Conservation (phyloP, 2,797 vertebrate species). For the Chelon auratus region DNA sequence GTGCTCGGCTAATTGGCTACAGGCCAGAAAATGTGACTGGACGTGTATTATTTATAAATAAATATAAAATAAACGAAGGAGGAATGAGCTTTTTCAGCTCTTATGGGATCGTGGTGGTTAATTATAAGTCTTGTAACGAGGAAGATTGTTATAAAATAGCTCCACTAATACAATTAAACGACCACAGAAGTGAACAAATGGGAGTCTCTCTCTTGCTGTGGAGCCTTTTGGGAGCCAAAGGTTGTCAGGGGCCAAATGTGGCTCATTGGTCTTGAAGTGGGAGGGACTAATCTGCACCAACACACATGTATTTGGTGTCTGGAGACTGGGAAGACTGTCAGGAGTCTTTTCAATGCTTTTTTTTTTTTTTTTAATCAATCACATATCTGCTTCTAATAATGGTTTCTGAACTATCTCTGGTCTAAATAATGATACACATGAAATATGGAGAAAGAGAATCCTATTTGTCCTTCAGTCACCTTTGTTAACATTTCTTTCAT, state of each 20-base stretch:
- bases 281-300: conserved; percentile 21
- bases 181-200: conserved; percentile 56
- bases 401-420: not conserved
- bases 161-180: conserved; percentile 25
- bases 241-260: conserved; percentile 42
- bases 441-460: not conserved
- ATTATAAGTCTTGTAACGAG: conserved; percentile 24
- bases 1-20: not conserved
- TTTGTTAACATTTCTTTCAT: conserved; percentile 51
- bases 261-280: conserved; percentile 40
- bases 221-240: conserved; percentile 33
- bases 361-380: conserved; percentile 9
- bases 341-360: conserved; percentile 6
- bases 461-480: conserved; percentile 18
- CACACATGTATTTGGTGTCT: conserved; percentile 16
- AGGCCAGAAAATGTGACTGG: not conserved
- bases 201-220: conserved; percentile 31
- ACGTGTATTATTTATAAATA: not conserved
- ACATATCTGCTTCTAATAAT: not conserved
- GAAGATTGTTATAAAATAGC: conserved; percentile 20
- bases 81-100: conserved; percentile 1
- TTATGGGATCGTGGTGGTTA: not conserved
- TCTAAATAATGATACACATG: not conserved
- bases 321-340: conserved; percentile 33
- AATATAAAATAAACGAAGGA: conserved; percentile 7